Base-by-base conservation (phyloP, 1,140 invertebrate species). In the Apocrypta bakeri region DNA sequence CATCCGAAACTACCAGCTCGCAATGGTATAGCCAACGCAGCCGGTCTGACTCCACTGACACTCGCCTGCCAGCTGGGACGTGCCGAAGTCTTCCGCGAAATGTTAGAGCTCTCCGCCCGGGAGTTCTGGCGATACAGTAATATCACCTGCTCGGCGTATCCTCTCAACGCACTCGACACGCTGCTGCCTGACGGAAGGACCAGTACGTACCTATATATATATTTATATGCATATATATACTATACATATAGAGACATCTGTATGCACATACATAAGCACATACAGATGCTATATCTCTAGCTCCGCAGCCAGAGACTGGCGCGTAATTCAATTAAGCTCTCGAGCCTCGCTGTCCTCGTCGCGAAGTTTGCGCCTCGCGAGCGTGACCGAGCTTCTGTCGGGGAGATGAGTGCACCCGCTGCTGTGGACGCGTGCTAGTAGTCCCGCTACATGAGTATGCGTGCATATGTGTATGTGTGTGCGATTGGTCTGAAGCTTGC, bases 81-180 rank as follows among this genome's bases (percentile, higher is more conserved):
- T 81, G 97, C 97, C 12, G 96, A 97, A 88, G 98, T 99, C 84
- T 99, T 99, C 92, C 95, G 97, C 85, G 98, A 99, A 93, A 99
- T 99, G 97, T 94, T 99, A 88, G 98, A 99, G 91, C 93, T 99
- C 14, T 98, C 97, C 74, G 97, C 97, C 81, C 94, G 97, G 83
- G 98, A 99, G 92, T 99, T 99, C 91, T 99, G 99, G 99, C 93
- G 98, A 63, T 99, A 99, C 92, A 99, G 98, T 87, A 99, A 99
- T 89, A 99, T 99, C 86, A 99, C 98, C n/a, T 99, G 98, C 92
- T 99, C 98, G 17, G 98, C 97, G 0, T 99, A 99, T 92, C 98
- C 98, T 0, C 92, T 99, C 2, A 98, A 98, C 91, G 98, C 98
- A 24, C 93, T 99, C 86, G 99, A 99, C 91, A 99, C 98, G 0